These are phyloP conservation scores for Bactericera cockerelli DNA, from an alignment of 1,140 invertebrate species.

Conservation along the genomic window DNA sequence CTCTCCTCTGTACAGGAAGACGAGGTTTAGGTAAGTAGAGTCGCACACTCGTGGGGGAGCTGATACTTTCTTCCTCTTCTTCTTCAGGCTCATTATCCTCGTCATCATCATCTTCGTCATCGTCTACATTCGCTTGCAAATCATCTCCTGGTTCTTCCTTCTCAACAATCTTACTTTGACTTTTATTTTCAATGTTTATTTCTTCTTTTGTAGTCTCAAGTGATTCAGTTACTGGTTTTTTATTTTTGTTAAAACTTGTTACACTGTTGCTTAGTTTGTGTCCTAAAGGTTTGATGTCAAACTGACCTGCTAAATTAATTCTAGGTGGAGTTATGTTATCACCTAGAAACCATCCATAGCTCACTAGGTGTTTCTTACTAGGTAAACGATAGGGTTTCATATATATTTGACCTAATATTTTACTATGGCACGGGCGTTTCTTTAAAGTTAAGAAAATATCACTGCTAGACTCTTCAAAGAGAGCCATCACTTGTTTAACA, in stretches of 20 bases:
- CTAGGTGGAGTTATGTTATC: slow-evolving; percentile 48
- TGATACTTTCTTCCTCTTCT: slow-evolving; percentile 22
- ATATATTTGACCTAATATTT: slow-evolving; percentile 66
- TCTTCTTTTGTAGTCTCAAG: not conserved
- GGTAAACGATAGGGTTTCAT: slow-evolving; percentile 61
- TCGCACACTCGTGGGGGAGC: slow-evolving; percentile 31
- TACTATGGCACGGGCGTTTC: slow-evolving; percentile 65
- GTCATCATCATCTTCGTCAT: slow-evolving; percentile 1
- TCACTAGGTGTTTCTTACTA: slow-evolving; percentile 51
- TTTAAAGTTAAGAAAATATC: slow-evolving; percentile 71
- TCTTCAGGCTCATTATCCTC: not conserved
- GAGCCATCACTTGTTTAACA: slow-evolving; percentile 56
- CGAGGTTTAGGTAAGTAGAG: slow-evolving; percentile 60
- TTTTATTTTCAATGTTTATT: not conserved
- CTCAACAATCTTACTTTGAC: not conserved
- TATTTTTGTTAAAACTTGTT: not conserved
- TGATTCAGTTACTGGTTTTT: not conserved
- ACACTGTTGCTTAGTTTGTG: not conserved
- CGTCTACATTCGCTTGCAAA: too few relatives aligned
- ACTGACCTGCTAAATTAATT: slow-evolving; percentile 18
- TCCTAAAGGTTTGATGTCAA: slow-evolving; percentile 2
- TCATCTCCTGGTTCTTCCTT: not conserved
- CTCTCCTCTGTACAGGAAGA: slow-evolving; percentile 54
- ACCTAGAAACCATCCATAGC: slow-evolving; percentile 38
- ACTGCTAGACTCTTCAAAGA: slow-evolving; percentile 59